These are phyloP conservation scores for Hirtodrosophila trivittata DNA, from an alignment of 2,888 invertebrate genomes.

Conservation along the genomic window DNA sequence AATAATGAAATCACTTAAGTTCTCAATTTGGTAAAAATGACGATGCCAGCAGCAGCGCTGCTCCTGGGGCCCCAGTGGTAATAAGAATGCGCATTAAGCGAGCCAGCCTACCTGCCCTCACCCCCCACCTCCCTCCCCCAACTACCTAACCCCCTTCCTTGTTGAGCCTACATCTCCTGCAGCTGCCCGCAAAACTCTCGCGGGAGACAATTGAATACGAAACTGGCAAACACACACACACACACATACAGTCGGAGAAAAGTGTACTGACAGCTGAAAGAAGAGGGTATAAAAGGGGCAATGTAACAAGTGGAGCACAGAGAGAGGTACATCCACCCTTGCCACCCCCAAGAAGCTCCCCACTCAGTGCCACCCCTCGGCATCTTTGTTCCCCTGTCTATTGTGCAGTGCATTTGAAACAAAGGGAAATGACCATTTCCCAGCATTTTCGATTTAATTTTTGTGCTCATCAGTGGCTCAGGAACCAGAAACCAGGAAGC, in stretches of 20 bases:
- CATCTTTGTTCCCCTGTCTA: neutral
- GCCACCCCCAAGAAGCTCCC: too few relatives aligned
- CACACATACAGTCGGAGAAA: constrained; percentile 15
- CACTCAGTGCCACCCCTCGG: too few relatives aligned
- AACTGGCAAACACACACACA: constrained; percentile 35
- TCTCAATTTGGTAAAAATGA: constrained; percentile 77
- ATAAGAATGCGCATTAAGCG: constrained; percentile 75
- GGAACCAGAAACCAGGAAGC: constrained; percentile 14
- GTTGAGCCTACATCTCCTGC: neutral
- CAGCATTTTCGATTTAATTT: constrained; percentile 74
- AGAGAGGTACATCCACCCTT: constrained; percentile 1
- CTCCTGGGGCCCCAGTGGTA: constrained; percentile 62
- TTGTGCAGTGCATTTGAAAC: constrained; percentile 47
- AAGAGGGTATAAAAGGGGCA: constrained; percentile 11
- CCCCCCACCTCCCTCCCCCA: neutral
- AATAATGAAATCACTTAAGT: constrained; percentile 81
- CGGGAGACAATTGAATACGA: constrained; percentile 74
- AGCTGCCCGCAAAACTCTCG: constrained; percentile 63
- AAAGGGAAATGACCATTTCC: constrained; percentile 69
- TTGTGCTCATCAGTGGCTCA: constrained; percentile 61
- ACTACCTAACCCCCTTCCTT: neutral
- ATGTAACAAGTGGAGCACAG: constrained; percentile 59
- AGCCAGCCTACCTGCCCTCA: constrained; percentile 8
- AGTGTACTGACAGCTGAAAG: neutral
- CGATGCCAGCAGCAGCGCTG: constrained; percentile 62